These are phyloP conservation scores for Spongilla lacustris DNA, from an alignment of 37 sponge, comb jelly and placozoan species.

Conservation along the genomic window DNA sequence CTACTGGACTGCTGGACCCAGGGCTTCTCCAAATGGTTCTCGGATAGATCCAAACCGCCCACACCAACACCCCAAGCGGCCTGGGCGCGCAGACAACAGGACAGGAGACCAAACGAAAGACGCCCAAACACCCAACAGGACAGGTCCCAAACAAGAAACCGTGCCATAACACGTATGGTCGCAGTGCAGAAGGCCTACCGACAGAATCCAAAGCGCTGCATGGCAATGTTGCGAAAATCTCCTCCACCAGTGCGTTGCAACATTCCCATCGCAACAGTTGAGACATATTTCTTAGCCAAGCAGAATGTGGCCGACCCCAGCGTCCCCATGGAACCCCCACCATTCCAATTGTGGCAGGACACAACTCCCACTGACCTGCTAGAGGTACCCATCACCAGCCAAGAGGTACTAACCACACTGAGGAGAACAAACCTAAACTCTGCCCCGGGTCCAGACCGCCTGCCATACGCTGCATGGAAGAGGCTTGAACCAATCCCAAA, in stretches of 20 bases:
- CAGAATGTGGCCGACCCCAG: conserved; percentile 1
- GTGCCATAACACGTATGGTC: conserved; percentile 1
- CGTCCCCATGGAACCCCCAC: conserved; percentile 1
- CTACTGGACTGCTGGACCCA: conserved; percentile 1
- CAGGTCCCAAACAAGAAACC: conserved; percentile 1
- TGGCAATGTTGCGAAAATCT: background rate
- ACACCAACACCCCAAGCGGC: conserved; percentile 1
- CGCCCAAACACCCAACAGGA: conserved; percentile 1
- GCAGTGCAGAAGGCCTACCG: conserved; percentile 1
- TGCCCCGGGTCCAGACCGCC: conserved; percentile 40
- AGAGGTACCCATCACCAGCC: conserved; percentile 7
- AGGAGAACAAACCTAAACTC: conserved; percentile 18
- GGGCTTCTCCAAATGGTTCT: conserved; percentile 1
- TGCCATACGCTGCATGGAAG: conserved; percentile 6
- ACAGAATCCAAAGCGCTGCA: conserved; percentile 1
- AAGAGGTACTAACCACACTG: conserved; percentile 11
- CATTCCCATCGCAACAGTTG: background rate
- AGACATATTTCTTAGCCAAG: conserved; percentile 1
- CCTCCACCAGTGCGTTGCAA: background rate
- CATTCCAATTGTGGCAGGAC: conserved; percentile 1
- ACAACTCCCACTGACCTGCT: conserved; percentile 2
- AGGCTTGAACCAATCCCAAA: background rate
- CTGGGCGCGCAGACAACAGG: conserved; percentile 1
- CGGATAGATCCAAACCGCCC: conserved; percentile 1
- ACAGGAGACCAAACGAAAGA: conserved; percentile 1